These are phyloP conservation scores for Oligia latruncula DNA, from an alignment of 2,888 invertebrate species.

Conservation along the genomic window DNA sequence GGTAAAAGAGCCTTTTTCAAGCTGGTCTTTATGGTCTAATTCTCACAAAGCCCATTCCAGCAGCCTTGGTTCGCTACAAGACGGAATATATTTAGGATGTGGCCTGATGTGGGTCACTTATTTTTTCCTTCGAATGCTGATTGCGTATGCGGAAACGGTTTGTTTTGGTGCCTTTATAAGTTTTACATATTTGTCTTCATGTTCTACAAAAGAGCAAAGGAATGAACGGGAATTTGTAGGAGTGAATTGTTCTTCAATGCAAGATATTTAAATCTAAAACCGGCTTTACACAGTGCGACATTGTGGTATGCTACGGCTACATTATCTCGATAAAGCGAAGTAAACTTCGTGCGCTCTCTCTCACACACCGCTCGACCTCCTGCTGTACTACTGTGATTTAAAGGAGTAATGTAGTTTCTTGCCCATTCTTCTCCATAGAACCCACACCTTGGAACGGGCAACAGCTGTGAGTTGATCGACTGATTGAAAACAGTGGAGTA, in stretches of 20 bases:
- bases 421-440: neutral
- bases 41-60: constrained; percentile 45
- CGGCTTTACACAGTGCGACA: neutral
- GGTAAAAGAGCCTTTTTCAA: neutral
- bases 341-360: no score
- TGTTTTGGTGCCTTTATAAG: constrained; percentile 54
- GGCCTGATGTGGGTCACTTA: constrained; percentile 63
- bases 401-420: neutral
- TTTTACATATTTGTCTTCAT: constrained; percentile 16
- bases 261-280: neutral
- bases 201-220: neutral
- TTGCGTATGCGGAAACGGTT: constrained; percentile 57
- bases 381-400: neutral
- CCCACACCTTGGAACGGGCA: neutral
- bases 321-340: neutral
- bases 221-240: neutral
- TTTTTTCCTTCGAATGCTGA: constrained; percentile 57
- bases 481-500: neutral
- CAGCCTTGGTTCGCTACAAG: constrained; percentile 33
- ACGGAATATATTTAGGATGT: constrained; percentile 50
- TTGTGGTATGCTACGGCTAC: no score
- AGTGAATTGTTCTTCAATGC: neutral
- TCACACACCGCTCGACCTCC: no score
- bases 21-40: neutral
- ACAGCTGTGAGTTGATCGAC: neutral